Evolutionary conservation across 1,140 invertebrate genomes (phyloP).

Genomic region (Argopecten irradians): DNA sequence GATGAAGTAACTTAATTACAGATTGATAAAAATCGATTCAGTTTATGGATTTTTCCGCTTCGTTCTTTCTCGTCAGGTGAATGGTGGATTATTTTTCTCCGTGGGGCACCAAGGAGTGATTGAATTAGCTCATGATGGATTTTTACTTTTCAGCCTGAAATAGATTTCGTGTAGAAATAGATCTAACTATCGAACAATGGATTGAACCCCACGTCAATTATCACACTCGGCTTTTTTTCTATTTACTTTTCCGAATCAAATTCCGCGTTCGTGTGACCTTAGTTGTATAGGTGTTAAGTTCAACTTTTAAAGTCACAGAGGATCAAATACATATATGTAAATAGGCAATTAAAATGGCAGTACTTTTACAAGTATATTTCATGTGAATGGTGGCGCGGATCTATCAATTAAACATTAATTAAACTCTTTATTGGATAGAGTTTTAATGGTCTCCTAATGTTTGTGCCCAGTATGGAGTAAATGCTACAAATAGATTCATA

Average conservation of each 20-base stretch:
- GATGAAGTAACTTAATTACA: conserved; percentile 23
- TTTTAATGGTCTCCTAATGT: too few species aligned
- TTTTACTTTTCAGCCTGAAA: conserved; percentile 2
- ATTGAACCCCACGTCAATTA: not conserved
- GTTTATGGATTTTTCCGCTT: conserved; percentile 10
- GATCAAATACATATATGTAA: too few species aligned
- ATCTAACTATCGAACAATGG: not conserved
- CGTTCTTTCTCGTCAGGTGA: conserved; percentile 20
- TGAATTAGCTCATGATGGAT: conserved; percentile 21
- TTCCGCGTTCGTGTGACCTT: not conserved
- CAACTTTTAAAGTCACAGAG: not conserved
- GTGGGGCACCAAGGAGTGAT: conserved; percentile 7
- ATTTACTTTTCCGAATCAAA: not conserved
- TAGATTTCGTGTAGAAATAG: not conserved
- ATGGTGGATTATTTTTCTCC: conserved; percentile 17
- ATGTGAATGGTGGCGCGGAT: too few species aligned
- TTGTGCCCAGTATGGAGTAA: too few species aligned
- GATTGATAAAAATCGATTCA: conserved; percentile 18
- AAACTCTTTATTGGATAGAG: too few species aligned
- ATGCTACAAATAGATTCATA: too few species aligned
- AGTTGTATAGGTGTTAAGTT: not conserved
- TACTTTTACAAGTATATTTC: too few species aligned
- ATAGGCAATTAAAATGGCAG: not conserved
- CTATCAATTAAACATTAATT: too few species aligned
- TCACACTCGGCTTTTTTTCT: not conserved